A percentile compares a stretch with the other conserved stretches of the same genome.
Conservation (phyloP, 1,140 invertebrate genomes). For the Phymorhynchus buccinoides region DNA sequence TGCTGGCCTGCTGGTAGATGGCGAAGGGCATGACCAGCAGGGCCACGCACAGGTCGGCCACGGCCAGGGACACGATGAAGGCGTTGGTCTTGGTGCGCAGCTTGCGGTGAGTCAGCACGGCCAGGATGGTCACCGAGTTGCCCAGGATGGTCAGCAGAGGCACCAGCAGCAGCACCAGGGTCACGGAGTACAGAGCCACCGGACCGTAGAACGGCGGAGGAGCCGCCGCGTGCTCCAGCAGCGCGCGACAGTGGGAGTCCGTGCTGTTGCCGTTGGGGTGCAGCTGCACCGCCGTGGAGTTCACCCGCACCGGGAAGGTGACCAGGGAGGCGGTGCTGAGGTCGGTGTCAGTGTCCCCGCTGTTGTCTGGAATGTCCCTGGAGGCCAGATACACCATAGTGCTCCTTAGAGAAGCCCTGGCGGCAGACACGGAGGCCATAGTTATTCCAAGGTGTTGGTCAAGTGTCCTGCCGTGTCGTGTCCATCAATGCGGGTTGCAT, state of each 20-base stretch:
- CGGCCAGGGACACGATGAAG: slow-evolving; percentile 95
- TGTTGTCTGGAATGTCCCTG: no score
- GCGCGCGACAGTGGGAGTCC: slow-evolving; percentile 42
- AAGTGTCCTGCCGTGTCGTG: no score
- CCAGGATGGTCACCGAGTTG: slow-evolving; percentile 92
- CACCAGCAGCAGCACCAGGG: slow-evolving; percentile 57
- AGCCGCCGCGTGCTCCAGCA: slow-evolving; percentile 49
- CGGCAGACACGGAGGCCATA: neutral
- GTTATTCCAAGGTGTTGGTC: no score
- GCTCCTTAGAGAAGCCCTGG: neutral
- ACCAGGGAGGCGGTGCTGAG: neutral
- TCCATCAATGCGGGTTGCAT: no score
- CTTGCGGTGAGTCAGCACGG: slow-evolving; percentile 80
- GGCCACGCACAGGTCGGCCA: slow-evolving; percentile 93
- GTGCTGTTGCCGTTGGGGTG: slow-evolving; percentile 6
- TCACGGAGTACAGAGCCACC: slow-evolving; percentile 40
- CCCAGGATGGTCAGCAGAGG: slow-evolving; percentile 75
- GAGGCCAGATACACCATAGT: neutral
- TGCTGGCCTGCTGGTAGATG: slow-evolving; percentile 74
- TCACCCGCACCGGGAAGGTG: no score
- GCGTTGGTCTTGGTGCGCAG: slow-evolving; percentile 93
- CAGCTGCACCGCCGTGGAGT: no score
- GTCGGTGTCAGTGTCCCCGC: neutral
- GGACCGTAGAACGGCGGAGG: slow-evolving; percentile 49
- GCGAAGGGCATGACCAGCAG: slow-evolving; percentile 82